phyloP scores from a whole-genome alignment of 2,888 invertebrate species.

The Oscheius myriophilus region DNA sequence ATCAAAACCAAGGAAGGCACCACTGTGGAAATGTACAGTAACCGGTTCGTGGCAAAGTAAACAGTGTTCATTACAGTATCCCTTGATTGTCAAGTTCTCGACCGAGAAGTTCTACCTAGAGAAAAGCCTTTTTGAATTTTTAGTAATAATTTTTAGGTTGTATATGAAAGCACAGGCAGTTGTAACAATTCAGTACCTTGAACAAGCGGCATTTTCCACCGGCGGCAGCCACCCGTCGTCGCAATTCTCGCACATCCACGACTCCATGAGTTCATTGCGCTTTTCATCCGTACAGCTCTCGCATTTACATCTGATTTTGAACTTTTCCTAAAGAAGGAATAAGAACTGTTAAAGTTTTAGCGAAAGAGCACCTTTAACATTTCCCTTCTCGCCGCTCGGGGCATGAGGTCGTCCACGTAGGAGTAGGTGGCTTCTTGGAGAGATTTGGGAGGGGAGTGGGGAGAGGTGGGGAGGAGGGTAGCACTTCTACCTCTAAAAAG shows the following conservation, averaged over 20 bases:
- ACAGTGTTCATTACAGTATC: too few species aligned
- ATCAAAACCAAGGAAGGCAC: too few species aligned
- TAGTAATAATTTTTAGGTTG: too few species aligned
- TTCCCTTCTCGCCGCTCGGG: conserved; percentile 25
- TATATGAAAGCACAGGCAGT: not conserved
- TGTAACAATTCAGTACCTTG: not conserved
- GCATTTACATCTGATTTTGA: conserved; percentile 51
- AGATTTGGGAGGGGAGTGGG: conserved; percentile 3
- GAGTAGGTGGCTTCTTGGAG: conserved; percentile 35
- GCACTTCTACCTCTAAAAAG: conserved; percentile 27
- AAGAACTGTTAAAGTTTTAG: not conserved
- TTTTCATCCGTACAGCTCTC: conserved; percentile 49
- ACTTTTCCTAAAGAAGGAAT: conserved; percentile 37
- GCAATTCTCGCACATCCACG: conserved; percentile 37
- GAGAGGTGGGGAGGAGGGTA: conserved; percentile 33
- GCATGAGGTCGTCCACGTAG: conserved; percentile 49
- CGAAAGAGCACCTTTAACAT: conserved; percentile 25
- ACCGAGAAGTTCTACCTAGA: too few species aligned
- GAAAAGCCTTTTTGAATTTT: too few species aligned
- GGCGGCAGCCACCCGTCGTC: conserved; percentile 28
- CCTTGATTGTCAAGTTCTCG: too few species aligned
- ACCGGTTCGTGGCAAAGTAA: too few species aligned
- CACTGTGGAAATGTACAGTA: too few species aligned
- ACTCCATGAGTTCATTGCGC: conserved; percentile 42
- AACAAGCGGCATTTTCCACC: not conserved